Conservation (phyloP, 2,888 invertebrate species). For the Phania funesta region DNA sequence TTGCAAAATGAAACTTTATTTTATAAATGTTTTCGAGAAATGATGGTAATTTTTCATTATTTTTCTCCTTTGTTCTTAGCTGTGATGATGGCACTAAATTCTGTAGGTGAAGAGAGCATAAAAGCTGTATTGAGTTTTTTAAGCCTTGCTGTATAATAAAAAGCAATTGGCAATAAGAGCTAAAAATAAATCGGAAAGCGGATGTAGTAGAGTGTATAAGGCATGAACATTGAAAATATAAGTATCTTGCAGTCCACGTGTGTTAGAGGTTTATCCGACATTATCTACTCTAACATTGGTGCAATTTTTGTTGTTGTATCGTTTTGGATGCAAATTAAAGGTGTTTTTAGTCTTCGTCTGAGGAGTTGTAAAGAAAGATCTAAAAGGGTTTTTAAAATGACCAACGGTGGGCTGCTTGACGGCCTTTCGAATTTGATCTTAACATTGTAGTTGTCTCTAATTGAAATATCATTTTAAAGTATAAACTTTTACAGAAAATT, state of each 20-base stretch:
- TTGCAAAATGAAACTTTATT: background rate
- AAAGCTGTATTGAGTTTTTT: conserved; percentile 33
- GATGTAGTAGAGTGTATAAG: conserved; percentile 13
- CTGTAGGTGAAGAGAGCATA: background rate
- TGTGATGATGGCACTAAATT: conserved; percentile 29
- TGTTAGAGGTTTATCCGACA: background rate
- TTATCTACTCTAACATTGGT: too few relatives aligned
- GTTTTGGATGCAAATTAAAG: too few relatives aligned
- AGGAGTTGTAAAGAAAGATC: too few relatives aligned
- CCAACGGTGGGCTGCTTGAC: too few relatives aligned
- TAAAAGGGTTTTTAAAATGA: too few relatives aligned
- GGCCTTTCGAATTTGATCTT: too few relatives aligned
- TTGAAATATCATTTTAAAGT: too few relatives aligned
- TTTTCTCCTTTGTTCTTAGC: background rate
- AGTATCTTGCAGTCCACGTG: background rate
- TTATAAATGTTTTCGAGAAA: conserved; percentile 4
- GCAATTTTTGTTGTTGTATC: too few relatives aligned
- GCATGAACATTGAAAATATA: background rate
- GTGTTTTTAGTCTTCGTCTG: too few relatives aligned
- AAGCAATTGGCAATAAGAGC: conserved; percentile 18
- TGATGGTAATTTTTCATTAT: conserved; percentile 1
- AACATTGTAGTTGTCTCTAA: too few relatives aligned
- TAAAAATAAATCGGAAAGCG: conserved; percentile 28
- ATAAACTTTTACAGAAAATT: too few relatives aligned
- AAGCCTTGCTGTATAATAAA: conserved; percentile 22